Percentiles rank a stretch among this genome's conserved stretches.
These are phyloP conservation scores for Odontocolon sp. DNA, from an alignment of 2,888 invertebrate genomes.

Conservation along the genomic window DNA sequence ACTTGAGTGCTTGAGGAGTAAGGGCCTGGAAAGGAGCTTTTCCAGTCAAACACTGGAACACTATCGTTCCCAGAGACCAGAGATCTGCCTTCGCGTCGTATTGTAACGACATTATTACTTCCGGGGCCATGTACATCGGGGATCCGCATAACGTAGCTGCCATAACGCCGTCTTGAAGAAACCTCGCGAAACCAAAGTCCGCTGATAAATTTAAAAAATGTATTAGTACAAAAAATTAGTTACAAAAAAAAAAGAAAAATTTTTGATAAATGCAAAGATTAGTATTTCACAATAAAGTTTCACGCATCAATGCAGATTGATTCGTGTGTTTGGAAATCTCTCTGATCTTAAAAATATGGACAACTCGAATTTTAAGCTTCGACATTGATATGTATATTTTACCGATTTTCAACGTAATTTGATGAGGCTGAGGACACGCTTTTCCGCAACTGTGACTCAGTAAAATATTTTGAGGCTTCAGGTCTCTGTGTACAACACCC, in stretches of 20 bases:
- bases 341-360: background rate
- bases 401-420: constrained; percentile 98
- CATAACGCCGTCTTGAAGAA: constrained; percentile 99
- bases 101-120: constrained; percentile 99
- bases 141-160: constrained; percentile 99
- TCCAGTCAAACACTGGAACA: constrained; percentile 98
- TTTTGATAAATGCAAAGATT: background rate
- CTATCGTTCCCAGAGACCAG: constrained; percentile 99
- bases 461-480: constrained; percentile 99
- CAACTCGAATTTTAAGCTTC: background rate
- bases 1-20: constrained; percentile 98
- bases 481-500: constrained; percentile 98
- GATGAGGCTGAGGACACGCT: constrained; percentile 87
- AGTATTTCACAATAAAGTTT: too few species aligned
- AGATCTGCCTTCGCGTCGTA: constrained; percentile 99
- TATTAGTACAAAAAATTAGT: background rate
- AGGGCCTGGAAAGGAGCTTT: constrained; percentile 99
- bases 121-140: constrained; percentile 99
- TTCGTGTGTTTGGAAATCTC: background rate
- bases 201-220: constrained; percentile 84
- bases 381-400: constrained; percentile 66
- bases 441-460: constrained; percentile 91
- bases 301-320: too few species aligned
- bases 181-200: constrained; percentile 99
- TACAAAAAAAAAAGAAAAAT: background rate